These are phyloP conservation scores for Talpa occidentalis DNA, from an alignment of 2,113 vertebrate species.

Conservation along the genomic window DNA sequence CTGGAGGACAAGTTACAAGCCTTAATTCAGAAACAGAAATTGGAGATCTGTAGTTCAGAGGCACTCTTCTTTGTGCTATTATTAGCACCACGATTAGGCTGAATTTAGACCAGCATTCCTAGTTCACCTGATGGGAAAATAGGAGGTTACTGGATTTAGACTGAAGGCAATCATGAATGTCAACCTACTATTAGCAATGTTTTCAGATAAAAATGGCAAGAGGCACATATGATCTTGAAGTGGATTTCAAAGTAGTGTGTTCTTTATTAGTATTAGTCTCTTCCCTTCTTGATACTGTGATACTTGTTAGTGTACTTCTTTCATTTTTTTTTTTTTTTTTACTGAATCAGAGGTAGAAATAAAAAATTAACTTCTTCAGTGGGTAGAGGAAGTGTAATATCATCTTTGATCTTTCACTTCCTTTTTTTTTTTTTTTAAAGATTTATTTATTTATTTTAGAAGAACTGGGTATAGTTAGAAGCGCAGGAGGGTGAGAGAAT, in stretches of 20 bases:
- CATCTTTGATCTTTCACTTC: background rate
- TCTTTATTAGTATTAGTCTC: background rate
- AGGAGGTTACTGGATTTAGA: constrained; percentile 32
- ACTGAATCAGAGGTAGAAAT: background rate
- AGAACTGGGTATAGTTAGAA: too few relatives aligned
- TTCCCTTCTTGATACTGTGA: background rate
- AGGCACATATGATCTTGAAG: background rate
- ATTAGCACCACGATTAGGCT: constrained; percentile 16
- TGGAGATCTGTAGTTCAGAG: background rate
- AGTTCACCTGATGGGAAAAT: constrained; percentile 56
- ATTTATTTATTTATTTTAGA: too few relatives aligned
- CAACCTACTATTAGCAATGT: background rate
- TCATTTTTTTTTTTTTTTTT: background rate
- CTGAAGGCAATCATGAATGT: background rate
- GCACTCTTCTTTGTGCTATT: constrained; percentile 36
- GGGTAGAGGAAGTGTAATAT: background rate
- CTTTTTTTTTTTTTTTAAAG: too few relatives aligned
- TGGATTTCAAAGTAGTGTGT: background rate
- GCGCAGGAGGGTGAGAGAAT: too few relatives aligned
- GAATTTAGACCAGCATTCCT: constrained; percentile 49
- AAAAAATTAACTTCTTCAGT: background rate
- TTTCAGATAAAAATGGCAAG: constrained; percentile 41
- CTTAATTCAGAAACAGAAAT: background rate
- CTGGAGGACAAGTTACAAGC: background rate
- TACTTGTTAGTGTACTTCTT: background rate